Conservation (phyloP, 2,888 invertebrate genomes). For the Meghimatium bilineatum region DNA sequence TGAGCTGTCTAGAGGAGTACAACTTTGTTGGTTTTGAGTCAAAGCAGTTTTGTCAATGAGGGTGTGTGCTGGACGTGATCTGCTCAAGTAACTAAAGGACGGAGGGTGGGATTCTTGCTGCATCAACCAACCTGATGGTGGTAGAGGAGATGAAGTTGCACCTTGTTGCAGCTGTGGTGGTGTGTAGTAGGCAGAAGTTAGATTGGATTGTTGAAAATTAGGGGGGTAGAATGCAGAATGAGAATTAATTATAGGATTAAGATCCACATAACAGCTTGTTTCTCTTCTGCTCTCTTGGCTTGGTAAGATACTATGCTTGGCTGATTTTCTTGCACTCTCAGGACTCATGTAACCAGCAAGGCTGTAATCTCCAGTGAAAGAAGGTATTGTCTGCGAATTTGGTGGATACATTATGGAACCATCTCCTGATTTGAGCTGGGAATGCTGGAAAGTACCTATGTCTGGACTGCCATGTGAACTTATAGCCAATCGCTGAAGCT, state of each 20-base stretch:
- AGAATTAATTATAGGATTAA: neutral
- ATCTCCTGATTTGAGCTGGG: neutral
- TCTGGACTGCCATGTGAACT: neutral
- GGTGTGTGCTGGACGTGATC: neutral
- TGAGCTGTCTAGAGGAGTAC: neutral
- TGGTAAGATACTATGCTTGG: no score
- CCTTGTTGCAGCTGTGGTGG: neutral
- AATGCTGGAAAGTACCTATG: neutral
- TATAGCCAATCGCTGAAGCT: constrained; percentile 27
- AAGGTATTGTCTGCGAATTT: neutral
- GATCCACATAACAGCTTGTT: neutral
- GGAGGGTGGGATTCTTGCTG: neutral
- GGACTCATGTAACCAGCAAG: no score
- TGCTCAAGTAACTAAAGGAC: constrained; percentile 11
- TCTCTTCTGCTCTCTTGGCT: neutral
- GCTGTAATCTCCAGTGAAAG: neutral
- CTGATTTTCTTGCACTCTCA: neutral
- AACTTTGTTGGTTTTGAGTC: neutral
- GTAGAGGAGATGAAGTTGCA: neutral
- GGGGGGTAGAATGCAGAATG: neutral
- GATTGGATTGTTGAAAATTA: neutral
- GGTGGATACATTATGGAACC: neutral
- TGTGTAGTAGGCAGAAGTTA: neutral
- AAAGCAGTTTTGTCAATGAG: neutral
- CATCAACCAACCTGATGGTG: neutral